A percentile compares a stretch with the other conserved stretches of the same genome.
phyloP scores from a whole-genome alignment of 2,113 vertebrate genomes.

The Peromyscus californicus region DNA sequence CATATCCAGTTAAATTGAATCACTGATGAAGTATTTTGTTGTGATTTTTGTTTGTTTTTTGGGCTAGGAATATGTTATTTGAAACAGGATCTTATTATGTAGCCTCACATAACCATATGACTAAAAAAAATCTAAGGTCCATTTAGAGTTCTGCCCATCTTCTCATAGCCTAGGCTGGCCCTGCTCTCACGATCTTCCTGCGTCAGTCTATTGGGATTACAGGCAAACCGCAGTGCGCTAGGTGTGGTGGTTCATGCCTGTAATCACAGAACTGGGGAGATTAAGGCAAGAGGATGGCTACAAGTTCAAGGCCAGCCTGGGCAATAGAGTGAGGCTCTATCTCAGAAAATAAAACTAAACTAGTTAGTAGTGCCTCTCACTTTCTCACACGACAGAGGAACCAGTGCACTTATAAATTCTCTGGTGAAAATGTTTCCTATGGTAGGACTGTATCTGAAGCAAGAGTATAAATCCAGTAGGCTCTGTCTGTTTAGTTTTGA shows the following conservation, averaged over 20 bases:
- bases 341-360: not conserved
- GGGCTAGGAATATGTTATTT: not conserved
- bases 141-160: slow-evolving; percentile 64
- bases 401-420: not conserved
- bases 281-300: not conserved
- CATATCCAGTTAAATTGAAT: not conserved
- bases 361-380: not conserved
- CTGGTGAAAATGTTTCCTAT: not conserved
- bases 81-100: not conserved
- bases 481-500: not conserved
- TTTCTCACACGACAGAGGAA: not conserved
- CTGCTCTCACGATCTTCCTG: not conserved
- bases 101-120: not conserved
- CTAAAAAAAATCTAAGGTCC: slow-evolving; percentile 74
- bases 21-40: not conserved
- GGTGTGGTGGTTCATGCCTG: not conserved
- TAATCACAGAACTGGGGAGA: not conserved
- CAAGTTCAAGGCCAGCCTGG: not conserved
- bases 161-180: not conserved
- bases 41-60: not conserved
- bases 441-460: not conserved
- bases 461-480: not conserved
- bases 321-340: not conserved
- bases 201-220: not conserved
- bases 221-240: not conserved